Base-by-base conservation (phyloP, 2,797 vertebrate genomes). In the Gila robusta region DNA sequence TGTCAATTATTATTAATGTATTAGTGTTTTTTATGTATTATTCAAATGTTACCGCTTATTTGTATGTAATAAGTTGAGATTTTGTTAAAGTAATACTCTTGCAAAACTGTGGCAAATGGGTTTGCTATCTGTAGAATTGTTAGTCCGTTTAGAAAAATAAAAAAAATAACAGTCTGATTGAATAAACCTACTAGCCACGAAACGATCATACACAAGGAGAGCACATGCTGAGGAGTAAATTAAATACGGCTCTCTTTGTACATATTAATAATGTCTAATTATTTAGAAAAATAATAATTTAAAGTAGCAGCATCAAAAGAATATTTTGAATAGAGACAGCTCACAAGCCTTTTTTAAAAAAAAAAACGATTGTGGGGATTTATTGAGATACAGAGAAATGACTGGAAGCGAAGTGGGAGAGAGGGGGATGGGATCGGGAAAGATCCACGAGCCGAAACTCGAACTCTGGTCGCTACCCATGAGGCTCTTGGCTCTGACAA, bases 241-340 rank as follows among this genome's bases (percentile, higher is more conserved):
- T 49, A 28, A 47, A 71, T 44, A 59, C 8, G 8, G 17, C 44
- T 88, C 64, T 69, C 28, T 56, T 21, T 32, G 35, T 56, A 37
- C 6, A 76, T 35, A 32, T 52, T 21, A 54, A 23, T 23, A 76
- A 56, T 56, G 32, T n/a, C 10, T 52, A 37, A n/a, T 47, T 47
- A 56, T 77, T 56, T 37, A 35, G 8, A 71, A 44, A 37, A 32
- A 79, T 49, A 67, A 73, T 37, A n/a, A 81, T 26, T 32, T 59
- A 59, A 76, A 87, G 52, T n/a, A 79, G 62, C 47, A 83, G 52
- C 23, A 12, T 5, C 49, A 80, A 21, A 73, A 79, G 16, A 47
- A 79, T 52, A 54, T 69, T 37, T 66, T 73, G 21, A 41, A 23
- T 72, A 23, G n/a, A 32, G 66, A 82, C 54, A 71, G 86, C 59